phyloP scores from a whole-genome alignment of 2,113 vertebrate species.

The Scomber colias region DNA sequence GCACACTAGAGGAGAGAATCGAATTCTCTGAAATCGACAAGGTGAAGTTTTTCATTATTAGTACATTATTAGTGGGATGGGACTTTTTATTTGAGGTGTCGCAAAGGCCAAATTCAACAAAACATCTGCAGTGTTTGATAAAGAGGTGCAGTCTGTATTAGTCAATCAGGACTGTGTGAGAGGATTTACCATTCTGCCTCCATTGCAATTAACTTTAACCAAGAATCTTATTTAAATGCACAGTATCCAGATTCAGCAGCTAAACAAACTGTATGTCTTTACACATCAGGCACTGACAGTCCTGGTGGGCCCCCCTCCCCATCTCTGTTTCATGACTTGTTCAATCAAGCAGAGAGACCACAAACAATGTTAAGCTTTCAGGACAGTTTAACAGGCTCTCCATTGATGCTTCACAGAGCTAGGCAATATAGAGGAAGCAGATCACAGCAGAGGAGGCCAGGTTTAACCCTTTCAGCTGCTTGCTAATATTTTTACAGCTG shows the following conservation, averaged over 20 bases:
- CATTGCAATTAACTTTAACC: neutral
- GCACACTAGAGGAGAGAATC: constrained; percentile 91
- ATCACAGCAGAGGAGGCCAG: neutral
- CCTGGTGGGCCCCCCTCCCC: neutral
- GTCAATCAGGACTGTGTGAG: neutral
- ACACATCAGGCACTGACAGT: constrained; percentile 2
- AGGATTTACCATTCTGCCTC: neutral
- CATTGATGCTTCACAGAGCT: constrained; percentile 45
- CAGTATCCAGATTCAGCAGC: neutral
- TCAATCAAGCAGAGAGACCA: constrained; percentile 20
- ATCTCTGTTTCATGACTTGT: constrained; percentile 5
- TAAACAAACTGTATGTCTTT: neutral
- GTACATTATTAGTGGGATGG: neutral
- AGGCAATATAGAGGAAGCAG: constrained; percentile 7
- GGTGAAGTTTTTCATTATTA: constrained; percentile 75
- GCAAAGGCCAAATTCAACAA: no score
- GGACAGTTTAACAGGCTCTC: constrained; percentile 22
- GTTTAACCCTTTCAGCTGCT: constrained; percentile 33
- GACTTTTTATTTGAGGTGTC: no score
- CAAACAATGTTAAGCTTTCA: constrained; percentile 56
- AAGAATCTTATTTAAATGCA: neutral
- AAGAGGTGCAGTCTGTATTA: neutral
- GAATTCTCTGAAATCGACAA: constrained; percentile 98
- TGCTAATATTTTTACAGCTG: neutral
- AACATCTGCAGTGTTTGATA: no score